Base-by-base conservation (phyloP, 2,113 vertebrate species). In the Heterotilapia buettikoferi region DNA sequence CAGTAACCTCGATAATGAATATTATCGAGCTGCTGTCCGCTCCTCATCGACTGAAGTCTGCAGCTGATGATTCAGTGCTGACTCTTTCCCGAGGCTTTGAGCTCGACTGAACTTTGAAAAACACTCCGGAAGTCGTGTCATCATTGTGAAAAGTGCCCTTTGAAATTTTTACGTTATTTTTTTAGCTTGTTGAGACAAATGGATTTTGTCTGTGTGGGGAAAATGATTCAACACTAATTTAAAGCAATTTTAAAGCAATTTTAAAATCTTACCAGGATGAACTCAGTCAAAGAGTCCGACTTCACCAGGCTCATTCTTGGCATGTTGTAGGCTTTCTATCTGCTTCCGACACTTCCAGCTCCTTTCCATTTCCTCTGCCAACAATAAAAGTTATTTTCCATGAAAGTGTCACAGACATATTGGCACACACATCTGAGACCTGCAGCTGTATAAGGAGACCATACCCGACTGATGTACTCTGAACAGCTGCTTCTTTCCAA, bases 11-110 rank as follows among this genome's bases (percentile, higher is more conserved):
- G 40, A 80, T 88, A 52, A 86, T 82, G 54, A 86, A 56, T 43
- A 40, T 19, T 33, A 86, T 84, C 19, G 89, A 91, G 26, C 87
- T 31, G 76, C 86, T 54, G 83, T 50, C 76, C 2, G 54, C 47
- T 82, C 18, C 80, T 85, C 66, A 85, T 87, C 43, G 78, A 87
- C 89, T 26, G n/a, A 24, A n/a, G 80, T 11, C 45, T 68, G 78
- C 57, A 54, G 36, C 78, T 9, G 33, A 57, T 0, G 7, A 57
- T 19, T 82, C 80, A 21, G 68, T 9, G 11, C 47, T 1, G 57
- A 38, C 29, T 73, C 38, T 73, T 9, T 73, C 33, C 81, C 7
- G 40, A 80, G n/a, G 18, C 61, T 43, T 5, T 9, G 33, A 80
- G 50, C 80, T 68, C 3, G 3, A 40, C 50, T 33, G 68, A 6